Base-by-base conservation (phyloP, 1,140 invertebrate genomes). In the Trinorchestia longiramus region DNA sequence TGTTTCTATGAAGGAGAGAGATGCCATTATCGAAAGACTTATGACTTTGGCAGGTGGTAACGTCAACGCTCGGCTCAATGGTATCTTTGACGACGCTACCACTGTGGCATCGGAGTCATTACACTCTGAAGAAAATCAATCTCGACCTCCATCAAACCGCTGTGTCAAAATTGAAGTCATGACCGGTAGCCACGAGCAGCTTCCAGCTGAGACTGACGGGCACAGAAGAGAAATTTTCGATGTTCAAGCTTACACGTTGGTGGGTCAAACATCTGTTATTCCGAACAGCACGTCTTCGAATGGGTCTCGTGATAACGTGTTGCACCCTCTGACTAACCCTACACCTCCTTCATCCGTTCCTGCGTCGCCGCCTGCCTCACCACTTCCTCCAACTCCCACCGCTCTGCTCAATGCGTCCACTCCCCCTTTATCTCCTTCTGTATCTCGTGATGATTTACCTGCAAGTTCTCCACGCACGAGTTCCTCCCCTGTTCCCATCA, bases 281-380 rank as follows among this genome's bases (percentile, higher is more conserved):
- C 92, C 92, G 36, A 94, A 94, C 92, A 94, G 92, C 44, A 94
- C 92, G 3, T 94, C 92, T 17, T 43, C 92, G 6, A 94, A 44
- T 43, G 92, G 92, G 11, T 94, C 92, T n/a, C 92, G 92, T 8
- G 92, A 94, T 44, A 91, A 42, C 88, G 92, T 94, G 36, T 47
- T 94, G 92, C 92, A 43, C 40, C 43, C 92, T 94, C 44, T 94
- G 17, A 47, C 43, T 19, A 94, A 94, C 92, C 92, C 92, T 45
- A 94, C 92, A 36, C 92, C 92, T 45, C 92, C 92, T 8, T 94
- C 92, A 19, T 94, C 92, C 43, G 92, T 45, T 28, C 92, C 92
- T 28, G 44, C 92, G 40, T 45, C 92, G 41, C 43, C 92, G 4
- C 92, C 92, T 45, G 43, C 92, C 11, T 94, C 92, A 0, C 36